A percentile compares a stretch with the other conserved stretches of the same genome.
phyloP scores from a whole-genome alignment of 2,888 invertebrate species.

The Endomychus coccineus region DNA sequence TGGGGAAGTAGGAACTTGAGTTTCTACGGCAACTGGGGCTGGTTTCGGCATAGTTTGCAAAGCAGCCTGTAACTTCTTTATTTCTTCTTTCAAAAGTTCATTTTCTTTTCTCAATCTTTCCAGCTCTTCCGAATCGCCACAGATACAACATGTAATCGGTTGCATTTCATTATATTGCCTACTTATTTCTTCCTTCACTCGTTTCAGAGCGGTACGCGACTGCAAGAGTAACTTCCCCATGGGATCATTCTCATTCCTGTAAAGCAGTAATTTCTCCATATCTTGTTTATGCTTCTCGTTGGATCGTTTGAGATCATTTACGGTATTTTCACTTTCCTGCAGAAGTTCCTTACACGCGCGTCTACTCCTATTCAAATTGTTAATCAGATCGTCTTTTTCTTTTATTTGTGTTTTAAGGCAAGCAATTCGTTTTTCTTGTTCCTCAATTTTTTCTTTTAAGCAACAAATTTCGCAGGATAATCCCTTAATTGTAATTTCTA shows the following conservation, averaged over 20 bases:
- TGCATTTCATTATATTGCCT: conserved; percentile 32
- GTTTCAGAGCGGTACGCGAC: conserved; percentile 35
- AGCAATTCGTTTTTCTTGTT: conserved; percentile 16
- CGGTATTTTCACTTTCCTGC: conserved; percentile 7
- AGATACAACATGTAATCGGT: too few relatives aligned
- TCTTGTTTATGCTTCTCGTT: conserved; percentile 20
- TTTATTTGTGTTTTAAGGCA: conserved; percentile 11
- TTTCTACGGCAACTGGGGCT: too few relatives aligned
- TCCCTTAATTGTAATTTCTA: conserved; percentile 33
- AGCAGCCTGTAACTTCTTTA: conserved; percentile 14
- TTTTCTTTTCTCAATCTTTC: conserved; percentile 25
- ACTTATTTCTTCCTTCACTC: conserved; percentile 33
- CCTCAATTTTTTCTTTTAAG: conserved; percentile 30
- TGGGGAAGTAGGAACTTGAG: too few relatives aligned
- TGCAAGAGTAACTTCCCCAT: conserved; percentile 33
- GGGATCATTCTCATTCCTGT: conserved; percentile 28
- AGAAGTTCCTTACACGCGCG: background rate
- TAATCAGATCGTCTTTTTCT: conserved; percentile 14
- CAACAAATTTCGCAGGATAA: conserved; percentile 32
- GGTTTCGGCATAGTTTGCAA: conserved; percentile 4
- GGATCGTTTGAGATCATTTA: conserved; percentile 15
- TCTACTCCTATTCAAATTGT: conserved; percentile 1
- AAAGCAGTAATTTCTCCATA: conserved; percentile 5
- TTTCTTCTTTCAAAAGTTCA: conserved; percentile 24
- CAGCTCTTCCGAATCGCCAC: conserved; percentile 27